Percentiles rank a stretch among this genome's conserved stretches.
Conservation (phyloP, 2,113 vertebrate genomes). For the Cheirogaleus medius region DNA sequence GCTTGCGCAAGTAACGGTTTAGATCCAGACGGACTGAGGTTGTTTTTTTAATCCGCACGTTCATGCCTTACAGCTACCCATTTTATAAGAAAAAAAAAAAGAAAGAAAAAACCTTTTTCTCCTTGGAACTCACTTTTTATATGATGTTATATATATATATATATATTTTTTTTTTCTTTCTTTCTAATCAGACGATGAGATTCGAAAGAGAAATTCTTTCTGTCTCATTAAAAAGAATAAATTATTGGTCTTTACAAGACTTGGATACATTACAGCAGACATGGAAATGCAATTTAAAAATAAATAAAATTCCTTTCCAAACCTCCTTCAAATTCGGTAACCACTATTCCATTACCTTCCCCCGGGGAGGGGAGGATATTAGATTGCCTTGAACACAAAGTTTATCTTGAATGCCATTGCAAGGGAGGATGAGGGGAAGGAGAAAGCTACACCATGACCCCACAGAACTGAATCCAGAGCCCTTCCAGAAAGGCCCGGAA, state of each 20-base stretch:
- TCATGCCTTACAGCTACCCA: slow-evolving; percentile 52
- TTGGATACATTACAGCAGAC: slow-evolving; percentile 74
- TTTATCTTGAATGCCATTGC: neutral
- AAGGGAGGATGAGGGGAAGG: fast-evolving
- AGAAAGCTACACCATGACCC: fast-evolving
- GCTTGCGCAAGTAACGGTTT: neutral
- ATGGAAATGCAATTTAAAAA: neutral
- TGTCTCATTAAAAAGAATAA: slow-evolving; percentile 87
- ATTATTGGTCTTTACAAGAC: slow-evolving; percentile 93
- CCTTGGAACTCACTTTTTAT: slow-evolving; percentile 69
- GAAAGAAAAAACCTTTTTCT: neutral
- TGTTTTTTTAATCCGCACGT: slow-evolving; percentile 10
- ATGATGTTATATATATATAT: slow-evolving; percentile 78
- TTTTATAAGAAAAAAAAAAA: slow-evolving; percentile 1
- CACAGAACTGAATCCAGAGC: no score
- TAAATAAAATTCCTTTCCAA: no score
- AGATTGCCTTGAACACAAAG: neutral
- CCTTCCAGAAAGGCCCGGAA: neutral
- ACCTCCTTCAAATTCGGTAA: neutral
- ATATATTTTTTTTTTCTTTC: slow-evolving; percentile 64
- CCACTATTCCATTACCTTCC: fast-evolving
- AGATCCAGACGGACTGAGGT: slow-evolving; percentile 61
- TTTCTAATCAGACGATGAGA: slow-evolving; percentile 84
- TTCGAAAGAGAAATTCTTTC: slow-evolving; percentile 69
- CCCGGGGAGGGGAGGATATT: fast-evolving